Evolutionary conservation across 1,140 invertebrate species (phyloP), one percentile per base, ranked within the genome.

Genomic region (Apolygus lucorum): DNA sequence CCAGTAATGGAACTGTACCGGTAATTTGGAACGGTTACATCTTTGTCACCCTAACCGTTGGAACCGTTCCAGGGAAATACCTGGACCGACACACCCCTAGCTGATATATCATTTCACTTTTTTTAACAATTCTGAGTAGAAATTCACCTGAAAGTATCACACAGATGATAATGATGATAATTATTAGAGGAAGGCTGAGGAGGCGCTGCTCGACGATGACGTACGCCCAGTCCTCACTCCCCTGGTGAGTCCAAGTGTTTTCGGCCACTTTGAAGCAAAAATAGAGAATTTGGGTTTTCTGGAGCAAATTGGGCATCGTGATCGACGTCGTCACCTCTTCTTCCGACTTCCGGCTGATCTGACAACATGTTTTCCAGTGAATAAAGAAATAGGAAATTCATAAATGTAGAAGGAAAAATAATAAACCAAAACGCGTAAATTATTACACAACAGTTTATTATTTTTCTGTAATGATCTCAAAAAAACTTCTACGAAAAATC

Each of bases 121-220:
- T 17, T 42, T 42, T 4, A 42, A 8, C 17, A 42, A 42, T 42
- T 42, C 17, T 17, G 17, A 42, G 4, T 42, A 4, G 17, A 42
- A 42, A 42, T 17, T 17, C 22, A 59, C 54, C 54, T 21, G 68
- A 70, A 2, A 65, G 1, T 1, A 1, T 1, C 29, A 62, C 27
- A n/a, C 17, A 70, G 21, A 70, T 14, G 14, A 70, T 4, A n/a
- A 70, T 25, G 26, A 70, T 4, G 1, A 34, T 21, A 25, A 64
- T 52, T 1, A 11, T 22, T 17, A 70, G n/a, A 4, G 28, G 27
- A 1, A 63, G 1, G 13, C 28, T 70, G 17, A 64, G 22, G 1
- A 70, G 13, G 1, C 59, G 68, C 63, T 64, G n/a, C 17, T 25
- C 24, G 28, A 70, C 26, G n/a, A 29, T 64, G 8, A 70, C 26